Conservation (phyloP, 1,140 invertebrate genomes). For the Uloborus diversus region DNA sequence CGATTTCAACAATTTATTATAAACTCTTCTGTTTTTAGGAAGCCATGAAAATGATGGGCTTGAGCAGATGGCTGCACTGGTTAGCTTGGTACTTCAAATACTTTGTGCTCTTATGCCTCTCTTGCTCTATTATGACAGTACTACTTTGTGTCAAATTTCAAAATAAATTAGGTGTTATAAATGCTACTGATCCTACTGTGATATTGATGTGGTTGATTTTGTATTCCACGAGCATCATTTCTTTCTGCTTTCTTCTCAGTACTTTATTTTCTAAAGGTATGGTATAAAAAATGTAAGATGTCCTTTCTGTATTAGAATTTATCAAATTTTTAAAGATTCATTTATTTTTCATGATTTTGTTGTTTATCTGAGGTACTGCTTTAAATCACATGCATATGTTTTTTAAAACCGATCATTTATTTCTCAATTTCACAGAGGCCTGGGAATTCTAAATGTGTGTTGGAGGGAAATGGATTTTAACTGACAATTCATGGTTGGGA, state of each 20-base stretch:
- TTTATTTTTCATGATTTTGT: too few relatives aligned
- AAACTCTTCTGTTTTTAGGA: conserved; percentile 72
- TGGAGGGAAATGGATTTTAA: too few relatives aligned
- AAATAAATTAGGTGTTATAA: conserved; percentile 70
- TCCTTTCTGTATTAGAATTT: background rate
- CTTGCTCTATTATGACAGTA: conserved; percentile 74
- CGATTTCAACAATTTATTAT: too few relatives aligned
- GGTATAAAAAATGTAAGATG: conserved; percentile 63
- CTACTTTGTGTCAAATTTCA: conserved; percentile 68
- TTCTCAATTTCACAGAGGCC: too few relatives aligned
- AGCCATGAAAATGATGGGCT: conserved; percentile 74
- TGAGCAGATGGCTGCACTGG: conserved; percentile 72
- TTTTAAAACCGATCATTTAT: too few relatives aligned
- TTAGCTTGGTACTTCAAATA: conserved; percentile 73
- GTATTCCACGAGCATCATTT: conserved; percentile 70
- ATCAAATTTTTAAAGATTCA: background rate
- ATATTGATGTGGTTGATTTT: conserved; percentile 69
- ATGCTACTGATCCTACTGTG: conserved; percentile 67
- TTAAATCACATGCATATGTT: background rate
- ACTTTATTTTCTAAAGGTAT: conserved; percentile 73
- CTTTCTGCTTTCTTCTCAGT: conserved; percentile 70
- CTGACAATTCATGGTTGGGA: too few relatives aligned
- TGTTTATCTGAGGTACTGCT: background rate
- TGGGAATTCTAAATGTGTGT: too few relatives aligned
- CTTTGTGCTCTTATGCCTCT: conserved; percentile 69